A percentile compares a stretch with the other conserved stretches of the same genome.
Evolutionary conservation across 2,797 vertebrate species (phyloP).

Genomic region (Dermochelys coriacea): DNA sequence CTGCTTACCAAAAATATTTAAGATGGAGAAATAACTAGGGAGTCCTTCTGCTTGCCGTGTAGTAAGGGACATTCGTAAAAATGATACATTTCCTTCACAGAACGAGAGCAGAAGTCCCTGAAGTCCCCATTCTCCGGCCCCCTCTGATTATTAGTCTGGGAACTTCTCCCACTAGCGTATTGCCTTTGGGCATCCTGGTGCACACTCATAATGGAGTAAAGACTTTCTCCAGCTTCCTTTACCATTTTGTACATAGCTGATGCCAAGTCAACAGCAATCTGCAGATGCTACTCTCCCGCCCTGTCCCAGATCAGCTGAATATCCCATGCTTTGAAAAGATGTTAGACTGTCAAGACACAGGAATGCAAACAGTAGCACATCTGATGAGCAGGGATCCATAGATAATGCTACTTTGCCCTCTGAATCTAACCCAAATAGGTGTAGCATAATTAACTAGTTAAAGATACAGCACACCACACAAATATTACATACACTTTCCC

Average conservation of each 20-base stretch:
- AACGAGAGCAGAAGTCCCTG: not conserved
- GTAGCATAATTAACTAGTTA: not conserved
- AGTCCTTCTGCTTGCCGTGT: not conserved
- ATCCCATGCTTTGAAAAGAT: not conserved
- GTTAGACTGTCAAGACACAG: not conserved
- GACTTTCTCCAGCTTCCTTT: not conserved
- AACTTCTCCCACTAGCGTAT: not conserved
- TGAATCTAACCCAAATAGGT: not conserved
- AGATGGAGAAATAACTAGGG: not conserved
- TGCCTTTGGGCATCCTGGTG: not conserved
- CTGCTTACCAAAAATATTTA: accelerated
- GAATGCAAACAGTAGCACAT: not conserved
- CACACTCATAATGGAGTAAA: not conserved
- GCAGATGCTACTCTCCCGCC: accelerated
- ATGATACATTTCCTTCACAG: not conserved
- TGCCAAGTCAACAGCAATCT: not conserved
- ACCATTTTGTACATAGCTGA: not conserved
- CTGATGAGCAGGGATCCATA: not conserved
- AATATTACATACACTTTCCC: not conserved
- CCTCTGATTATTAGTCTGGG: not conserved
- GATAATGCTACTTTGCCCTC: not conserved
- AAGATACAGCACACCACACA: not conserved
- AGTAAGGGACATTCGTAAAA: not conserved
- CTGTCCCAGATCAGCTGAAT: not conserved
- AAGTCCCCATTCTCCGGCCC: not conserved